Percentiles rank a stretch among this genome's conserved stretches.
These are phyloP conservation scores for Phymorhynchus buccinoides DNA, from an alignment of 1,140 invertebrate genomes.

Conservation along the genomic window DNA sequence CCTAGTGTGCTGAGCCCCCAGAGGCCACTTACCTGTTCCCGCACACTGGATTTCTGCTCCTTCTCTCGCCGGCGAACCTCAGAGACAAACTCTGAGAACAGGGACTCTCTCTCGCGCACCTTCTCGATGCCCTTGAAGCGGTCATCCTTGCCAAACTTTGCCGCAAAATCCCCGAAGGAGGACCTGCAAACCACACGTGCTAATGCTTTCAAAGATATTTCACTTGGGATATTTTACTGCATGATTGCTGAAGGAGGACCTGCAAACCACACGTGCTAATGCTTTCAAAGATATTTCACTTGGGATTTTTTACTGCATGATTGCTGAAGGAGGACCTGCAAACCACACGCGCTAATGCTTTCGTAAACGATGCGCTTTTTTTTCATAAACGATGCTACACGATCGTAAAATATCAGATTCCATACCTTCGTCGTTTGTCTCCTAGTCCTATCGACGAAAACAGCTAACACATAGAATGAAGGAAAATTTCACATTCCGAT, in stretches of 20 bases:
- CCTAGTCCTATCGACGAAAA: too few relatives aligned
- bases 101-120: slow-evolving; percentile 92
- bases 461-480: too few relatives aligned
- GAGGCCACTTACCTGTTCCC: slow-evolving; percentile 90
- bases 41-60: slow-evolving; percentile 90
- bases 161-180: slow-evolving; percentile 94
- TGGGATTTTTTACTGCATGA: slow-evolving; percentile 92
- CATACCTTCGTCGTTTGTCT: too few relatives aligned
- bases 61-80: slow-evolving; percentile 94
- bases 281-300: slow-evolving; percentile 95
- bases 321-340: slow-evolving; percentile 93
- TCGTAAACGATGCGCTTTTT: slow-evolving; percentile 97
- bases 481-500: too few relatives aligned
- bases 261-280: too few relatives aligned
- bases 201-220: slow-evolving; percentile 95
- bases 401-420: too few relatives aligned
- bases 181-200: too few relatives aligned
- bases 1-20: not conserved
- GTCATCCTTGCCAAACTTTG: slow-evolving; percentile 95
- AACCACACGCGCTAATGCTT: too few relatives aligned
- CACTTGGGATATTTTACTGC: slow-evolving; percentile 94
- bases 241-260: slow-evolving; percentile 96
- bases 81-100: slow-evolving; percentile 95
- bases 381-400: too few relatives aligned
- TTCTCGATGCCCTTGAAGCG: slow-evolving; percentile 97